Conservation (phyloP, 2,888 invertebrate genomes). For the Coleophora flavipennella region DNA sequence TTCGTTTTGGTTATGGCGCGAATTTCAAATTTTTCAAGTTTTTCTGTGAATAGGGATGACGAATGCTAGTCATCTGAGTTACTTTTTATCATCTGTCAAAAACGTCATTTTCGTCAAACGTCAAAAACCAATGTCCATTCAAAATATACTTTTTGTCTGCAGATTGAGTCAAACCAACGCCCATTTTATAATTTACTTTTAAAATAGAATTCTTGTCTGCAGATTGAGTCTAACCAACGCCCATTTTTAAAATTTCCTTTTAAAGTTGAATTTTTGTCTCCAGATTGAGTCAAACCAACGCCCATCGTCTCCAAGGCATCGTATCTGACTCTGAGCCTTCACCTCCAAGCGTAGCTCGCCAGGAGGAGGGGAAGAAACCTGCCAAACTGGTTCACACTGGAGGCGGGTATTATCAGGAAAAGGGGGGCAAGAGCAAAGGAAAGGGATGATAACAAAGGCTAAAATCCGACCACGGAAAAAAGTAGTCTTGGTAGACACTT, state of each 20-base stretch:
- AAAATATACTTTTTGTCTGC: too few relatives aligned
- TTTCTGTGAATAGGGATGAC: too few relatives aligned
- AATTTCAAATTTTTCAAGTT: too few relatives aligned
- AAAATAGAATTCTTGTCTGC: not conserved
- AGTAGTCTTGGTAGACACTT: too few relatives aligned
- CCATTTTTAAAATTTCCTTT: not conserved
- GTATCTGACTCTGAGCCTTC: slow-evolving; percentile 28
- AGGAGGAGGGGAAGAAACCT: slow-evolving; percentile 20
- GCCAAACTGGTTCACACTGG: slow-evolving; percentile 40
- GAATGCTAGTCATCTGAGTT: too few relatives aligned
- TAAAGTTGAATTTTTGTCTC: not conserved
- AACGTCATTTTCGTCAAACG: too few relatives aligned
- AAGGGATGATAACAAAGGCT: slow-evolving; percentile 10
- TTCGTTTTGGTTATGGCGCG: too few relatives aligned
- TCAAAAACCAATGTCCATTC: too few relatives aligned
- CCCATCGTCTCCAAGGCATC: slow-evolving; percentile 56
- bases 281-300: slow-evolving; percentile 56
- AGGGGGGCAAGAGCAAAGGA: slow-evolving; percentile 33
- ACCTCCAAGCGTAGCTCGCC: slow-evolving; percentile 20
- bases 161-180: too few relatives aligned
- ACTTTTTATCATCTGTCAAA: too few relatives aligned
- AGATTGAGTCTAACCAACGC: too few relatives aligned
- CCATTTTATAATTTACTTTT: not conserved
- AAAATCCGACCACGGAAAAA: too few relatives aligned
- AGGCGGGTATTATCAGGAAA: slow-evolving; percentile 52